phyloP scores from a whole-genome alignment of 2,797 vertebrate genomes.

The Premnoplex brunnescens region DNA sequence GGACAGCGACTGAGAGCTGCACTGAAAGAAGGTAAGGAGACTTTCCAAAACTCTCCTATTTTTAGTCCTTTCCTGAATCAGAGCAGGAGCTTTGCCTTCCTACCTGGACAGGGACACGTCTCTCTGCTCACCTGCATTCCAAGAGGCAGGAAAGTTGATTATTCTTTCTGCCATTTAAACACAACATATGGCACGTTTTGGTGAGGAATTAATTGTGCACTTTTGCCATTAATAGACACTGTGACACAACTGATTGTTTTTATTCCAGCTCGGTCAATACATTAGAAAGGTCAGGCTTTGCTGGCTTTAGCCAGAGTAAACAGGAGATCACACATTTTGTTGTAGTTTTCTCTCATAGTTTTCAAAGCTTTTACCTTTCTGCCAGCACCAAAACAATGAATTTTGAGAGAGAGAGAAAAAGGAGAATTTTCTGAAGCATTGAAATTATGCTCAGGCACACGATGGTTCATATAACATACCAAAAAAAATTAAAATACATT shows the following conservation, averaged over 20 bases:
- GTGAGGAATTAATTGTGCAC: not conserved
- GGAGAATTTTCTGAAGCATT: not conserved
- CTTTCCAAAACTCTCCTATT: not conserved
- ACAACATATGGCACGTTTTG: not conserved
- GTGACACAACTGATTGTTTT: not conserved
- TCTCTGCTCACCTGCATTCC: not conserved
- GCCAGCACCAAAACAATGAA: not conserved
- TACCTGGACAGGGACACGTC: fast-evolving
- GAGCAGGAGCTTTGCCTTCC: not conserved
- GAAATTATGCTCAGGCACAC: not conserved
- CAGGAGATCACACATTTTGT: not conserved
- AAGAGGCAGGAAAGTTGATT: not conserved
- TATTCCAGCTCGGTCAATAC: not conserved
- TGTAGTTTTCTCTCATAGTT: not conserved
- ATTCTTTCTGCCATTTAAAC: fast-evolving
- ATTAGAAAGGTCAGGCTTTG: not conserved
- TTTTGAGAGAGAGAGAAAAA: not conserved
- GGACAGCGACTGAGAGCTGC: not conserved
- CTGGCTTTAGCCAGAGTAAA: not conserved
- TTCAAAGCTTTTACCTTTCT: not conserved
- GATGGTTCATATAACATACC: fast-evolving
- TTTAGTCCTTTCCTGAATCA: not conserved
- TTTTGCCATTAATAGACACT: not conserved
- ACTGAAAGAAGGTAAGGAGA: constrained; percentile 21
- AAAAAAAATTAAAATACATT: not conserved